Evolutionary conservation across 2,888 invertebrate species (phyloP).

Genomic region (Mesopsocus fuscifrons): DNA sequence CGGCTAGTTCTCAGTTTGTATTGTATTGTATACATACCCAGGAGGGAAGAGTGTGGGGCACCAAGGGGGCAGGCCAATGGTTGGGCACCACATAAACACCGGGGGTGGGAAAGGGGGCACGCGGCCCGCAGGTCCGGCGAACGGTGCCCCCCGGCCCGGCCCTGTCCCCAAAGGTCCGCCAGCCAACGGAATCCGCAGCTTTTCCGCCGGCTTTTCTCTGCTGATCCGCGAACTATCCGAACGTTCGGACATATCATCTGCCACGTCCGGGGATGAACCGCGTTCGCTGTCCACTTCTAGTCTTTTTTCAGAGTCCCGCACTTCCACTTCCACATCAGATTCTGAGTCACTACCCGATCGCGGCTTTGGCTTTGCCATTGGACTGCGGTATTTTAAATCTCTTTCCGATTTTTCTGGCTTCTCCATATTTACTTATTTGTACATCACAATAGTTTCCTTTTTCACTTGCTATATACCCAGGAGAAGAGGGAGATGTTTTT

Average conservation of each 20-base stretch:
- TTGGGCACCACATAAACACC: conserved; percentile 8
- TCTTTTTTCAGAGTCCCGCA: background rate
- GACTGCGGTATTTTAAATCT: no score
- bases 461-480: no score
- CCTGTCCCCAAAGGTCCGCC: background rate
- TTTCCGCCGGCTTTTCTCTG: background rate
- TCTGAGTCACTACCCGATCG: background rate
- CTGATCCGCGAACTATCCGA: conserved; percentile 1
- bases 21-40: conserved; percentile 7
- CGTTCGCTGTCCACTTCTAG: background rate
- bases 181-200: conserved; percentile 1
- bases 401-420: no score
- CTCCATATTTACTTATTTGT: background rate
- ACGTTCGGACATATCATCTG: conserved; percentile 5
- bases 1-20: no score
- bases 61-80: conserved; percentile 7
- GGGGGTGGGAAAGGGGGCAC: conserved; percentile 7
- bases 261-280: conserved; percentile 5
- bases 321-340: background rate
- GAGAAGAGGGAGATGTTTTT: no score
- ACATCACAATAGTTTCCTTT: no score
- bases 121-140: background rate
- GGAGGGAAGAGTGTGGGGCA: conserved; percentile 7
- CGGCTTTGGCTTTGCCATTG: background rate
- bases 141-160: conserved; percentile 3